These are phyloP conservation scores for Crocidura indochinensis DNA, from an alignment of 2,797 vertebrate species.

Conservation along the genomic window DNA sequence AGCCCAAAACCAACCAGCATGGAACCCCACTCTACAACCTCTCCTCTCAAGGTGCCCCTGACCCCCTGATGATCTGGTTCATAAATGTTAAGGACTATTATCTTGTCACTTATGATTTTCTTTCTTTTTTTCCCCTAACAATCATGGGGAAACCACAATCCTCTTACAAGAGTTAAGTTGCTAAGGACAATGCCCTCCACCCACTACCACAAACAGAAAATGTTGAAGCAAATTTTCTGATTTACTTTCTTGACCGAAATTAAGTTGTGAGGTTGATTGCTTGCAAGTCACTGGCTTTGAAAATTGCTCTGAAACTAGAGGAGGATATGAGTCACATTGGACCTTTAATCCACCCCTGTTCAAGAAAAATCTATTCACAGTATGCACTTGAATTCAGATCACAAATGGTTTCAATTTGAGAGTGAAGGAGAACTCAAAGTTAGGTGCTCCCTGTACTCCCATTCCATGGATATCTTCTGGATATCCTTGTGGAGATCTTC, in stretches of 20 bases:
- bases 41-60: neutral
- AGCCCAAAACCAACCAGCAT: no score
- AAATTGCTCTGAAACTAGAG: slow-evolving; percentile 2
- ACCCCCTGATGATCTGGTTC: neutral
- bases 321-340: slow-evolving; percentile 35
- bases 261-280: neutral
- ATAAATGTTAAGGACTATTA: neutral
- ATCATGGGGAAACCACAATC: slow-evolving; percentile 58
- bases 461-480: neutral
- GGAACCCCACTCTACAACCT: neutral
- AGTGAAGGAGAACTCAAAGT: slow-evolving; percentile 19
- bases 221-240: slow-evolving; percentile 57
- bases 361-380: neutral
- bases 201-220: slow-evolving; percentile 28
- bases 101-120: neutral
- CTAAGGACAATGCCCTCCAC: neutral
- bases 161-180: slow-evolving; percentile 48
- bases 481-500: no score
- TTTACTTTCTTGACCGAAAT: slow-evolving; percentile 73
- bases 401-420: neutral
- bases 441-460: neutral
- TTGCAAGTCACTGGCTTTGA: neutral
- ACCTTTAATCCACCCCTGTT: neutral
- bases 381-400: slow-evolving; percentile 25
- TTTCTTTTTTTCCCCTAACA: neutral